Evolutionary conservation across 92 coral and sea anemone species (phyloP).

Genomic region (Palythoa grandis): DNA sequence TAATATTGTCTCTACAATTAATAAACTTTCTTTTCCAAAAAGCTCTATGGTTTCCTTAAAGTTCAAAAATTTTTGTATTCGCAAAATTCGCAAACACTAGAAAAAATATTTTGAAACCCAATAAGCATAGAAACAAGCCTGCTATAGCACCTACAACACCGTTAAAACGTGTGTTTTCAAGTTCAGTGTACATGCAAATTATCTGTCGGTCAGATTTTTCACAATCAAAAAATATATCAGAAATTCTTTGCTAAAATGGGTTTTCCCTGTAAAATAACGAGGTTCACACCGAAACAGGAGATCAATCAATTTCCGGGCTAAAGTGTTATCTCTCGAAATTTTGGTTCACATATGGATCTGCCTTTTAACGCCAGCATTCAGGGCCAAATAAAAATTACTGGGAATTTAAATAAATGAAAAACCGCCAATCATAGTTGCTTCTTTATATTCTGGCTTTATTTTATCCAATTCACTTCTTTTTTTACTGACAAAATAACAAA

Average conservation of each 20-base stretch:
- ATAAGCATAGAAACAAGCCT: neutral
- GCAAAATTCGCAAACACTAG: neutral
- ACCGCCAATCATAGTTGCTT: neutral
- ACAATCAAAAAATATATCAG: neutral
- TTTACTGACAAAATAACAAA: slow-evolving; percentile 11
- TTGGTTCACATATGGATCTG: neutral
- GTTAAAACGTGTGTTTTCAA: slow-evolving; percentile 22
- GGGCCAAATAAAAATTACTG: neutral
- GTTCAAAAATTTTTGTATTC: neutral
- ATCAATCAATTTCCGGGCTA: neutral
- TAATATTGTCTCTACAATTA: neutral
- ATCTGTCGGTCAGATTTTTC: neutral
- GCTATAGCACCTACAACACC: neutral
- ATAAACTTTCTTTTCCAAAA: neutral
- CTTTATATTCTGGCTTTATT: neutral
- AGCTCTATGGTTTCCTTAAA: neutral
- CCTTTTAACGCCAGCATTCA: neutral
- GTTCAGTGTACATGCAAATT: slow-evolving; percentile 7
- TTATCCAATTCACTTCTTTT: neutral
- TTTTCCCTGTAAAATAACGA: slow-evolving; percentile 25
- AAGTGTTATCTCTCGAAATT: neutral
- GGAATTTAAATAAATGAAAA: neutral
- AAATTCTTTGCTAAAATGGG: neutral
- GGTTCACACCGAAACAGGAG: neutral
- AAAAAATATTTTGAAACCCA: neutral